Evolutionary conservation across 2,113 vertebrate species (phyloP).

Genomic region (Vulpes vulpes): DNA sequence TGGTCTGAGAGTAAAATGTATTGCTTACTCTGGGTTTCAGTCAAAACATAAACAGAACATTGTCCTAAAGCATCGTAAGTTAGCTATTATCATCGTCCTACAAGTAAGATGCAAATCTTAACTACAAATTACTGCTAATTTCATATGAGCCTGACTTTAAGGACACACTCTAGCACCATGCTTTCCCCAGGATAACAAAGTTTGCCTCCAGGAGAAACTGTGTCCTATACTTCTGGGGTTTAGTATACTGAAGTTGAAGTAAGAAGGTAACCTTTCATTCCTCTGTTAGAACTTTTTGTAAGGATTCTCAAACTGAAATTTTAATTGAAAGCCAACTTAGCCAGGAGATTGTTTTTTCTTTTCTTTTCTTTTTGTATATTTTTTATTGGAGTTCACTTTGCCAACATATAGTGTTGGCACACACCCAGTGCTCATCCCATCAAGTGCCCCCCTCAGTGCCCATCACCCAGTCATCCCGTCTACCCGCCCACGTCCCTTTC

Average conservation of each 20-base stretch:
- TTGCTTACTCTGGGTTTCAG: background rate
- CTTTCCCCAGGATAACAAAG: background rate
- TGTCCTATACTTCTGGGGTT: background rate
- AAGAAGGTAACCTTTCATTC: constrained; percentile 12
- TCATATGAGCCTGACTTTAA: background rate
- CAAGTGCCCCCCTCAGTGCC: too few relatives aligned
- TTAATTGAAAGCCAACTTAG: constrained; percentile 17
- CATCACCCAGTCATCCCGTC: too few relatives aligned
- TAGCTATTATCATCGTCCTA: background rate
- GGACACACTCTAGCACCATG: background rate
- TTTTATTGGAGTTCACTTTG: too few relatives aligned
- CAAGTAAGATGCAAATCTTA: background rate
- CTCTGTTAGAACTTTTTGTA: background rate
- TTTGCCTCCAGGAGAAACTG: background rate
- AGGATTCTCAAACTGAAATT: background rate
- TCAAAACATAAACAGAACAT: constrained; percentile 14
- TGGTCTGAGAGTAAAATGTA: background rate
- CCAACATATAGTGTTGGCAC: too few relatives aligned
- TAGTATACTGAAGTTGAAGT: background rate
- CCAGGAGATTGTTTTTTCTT: background rate
- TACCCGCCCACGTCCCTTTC: too few relatives aligned
- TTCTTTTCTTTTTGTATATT: too few relatives aligned
- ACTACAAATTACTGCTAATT: constrained; percentile 13
- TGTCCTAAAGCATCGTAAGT: background rate
- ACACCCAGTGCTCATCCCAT: too few relatives aligned